These are phyloP conservation scores for Tinamus major DNA, from an alignment of 2,797 vertebrate species.

Conservation along the genomic window DNA sequence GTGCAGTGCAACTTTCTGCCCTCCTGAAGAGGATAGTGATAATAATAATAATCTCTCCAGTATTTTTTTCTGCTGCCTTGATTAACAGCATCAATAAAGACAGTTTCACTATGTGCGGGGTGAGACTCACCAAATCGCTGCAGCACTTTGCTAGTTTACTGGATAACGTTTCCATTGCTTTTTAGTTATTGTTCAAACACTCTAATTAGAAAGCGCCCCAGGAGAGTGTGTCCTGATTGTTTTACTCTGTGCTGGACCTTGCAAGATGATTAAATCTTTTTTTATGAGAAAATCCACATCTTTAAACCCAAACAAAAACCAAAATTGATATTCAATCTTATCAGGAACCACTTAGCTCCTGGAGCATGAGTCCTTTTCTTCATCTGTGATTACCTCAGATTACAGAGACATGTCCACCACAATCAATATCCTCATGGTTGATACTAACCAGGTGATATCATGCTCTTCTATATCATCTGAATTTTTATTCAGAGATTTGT, in stretches of 20 bases:
- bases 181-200: background rate
- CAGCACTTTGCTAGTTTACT: conserved; percentile 13
- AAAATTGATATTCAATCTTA: background rate
- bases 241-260: background rate
- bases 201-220: conserved; percentile 13
- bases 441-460: background rate
- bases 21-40: background rate
- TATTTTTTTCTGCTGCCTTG: background rate
- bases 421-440: background rate
- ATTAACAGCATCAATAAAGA: conserved; percentile 62
- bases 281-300: background rate
- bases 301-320: background rate
- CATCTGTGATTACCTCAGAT: background rate
- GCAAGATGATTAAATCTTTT: background rate
- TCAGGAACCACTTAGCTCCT: background rate
- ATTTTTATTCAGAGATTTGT: background rate
- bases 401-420: fast-evolving
- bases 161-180: conserved; percentile 3
- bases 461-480: fast-evolving
- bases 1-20: background rate
- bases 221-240: background rate
- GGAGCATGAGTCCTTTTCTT: background rate
- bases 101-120: conserved; percentile 24
- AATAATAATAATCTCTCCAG: background rate
- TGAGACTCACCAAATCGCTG: conserved; percentile 16